These are phyloP conservation scores for Trigoniulus corallinus DNA, from an alignment of 1,140 invertebrate genomes.

Conservation along the genomic window DNA sequence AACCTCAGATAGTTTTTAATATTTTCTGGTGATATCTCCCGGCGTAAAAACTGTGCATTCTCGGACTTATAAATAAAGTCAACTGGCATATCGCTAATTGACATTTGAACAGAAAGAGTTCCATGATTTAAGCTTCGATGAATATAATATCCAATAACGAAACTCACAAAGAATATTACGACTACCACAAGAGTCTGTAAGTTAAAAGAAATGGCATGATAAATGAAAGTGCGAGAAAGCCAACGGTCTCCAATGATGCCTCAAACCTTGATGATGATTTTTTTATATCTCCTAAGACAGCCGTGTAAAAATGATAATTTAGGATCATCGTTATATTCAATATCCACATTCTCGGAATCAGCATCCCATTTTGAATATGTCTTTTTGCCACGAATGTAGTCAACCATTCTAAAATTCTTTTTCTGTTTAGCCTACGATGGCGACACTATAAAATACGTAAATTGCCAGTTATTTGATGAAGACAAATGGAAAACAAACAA, in stretches of 20 bases:
- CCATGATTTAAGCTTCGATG: background rate
- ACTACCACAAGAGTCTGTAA: background rate
- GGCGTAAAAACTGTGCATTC: background rate
- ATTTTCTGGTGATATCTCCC: background rate
- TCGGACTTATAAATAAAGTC: background rate
- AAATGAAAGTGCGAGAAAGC: background rate
- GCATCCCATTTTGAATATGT: slow-evolving; percentile 8
- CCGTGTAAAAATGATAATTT: background rate
- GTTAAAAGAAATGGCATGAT: background rate
- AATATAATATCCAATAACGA: background rate
- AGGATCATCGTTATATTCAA: background rate
- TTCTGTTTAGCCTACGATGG: no score
- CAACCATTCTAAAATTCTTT: background rate
- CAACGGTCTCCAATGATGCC: background rate
- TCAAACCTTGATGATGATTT: slow-evolving; percentile 4
- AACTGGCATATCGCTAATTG: background rate
- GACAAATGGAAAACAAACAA: no score
- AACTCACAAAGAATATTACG: background rate
- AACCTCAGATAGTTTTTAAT: slow-evolving; percentile 1
- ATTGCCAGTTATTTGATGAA: no score
- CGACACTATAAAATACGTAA: no score
- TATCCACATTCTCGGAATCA: slow-evolving; percentile 5
- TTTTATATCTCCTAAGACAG: slow-evolving; percentile 2
- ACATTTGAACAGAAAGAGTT: background rate
- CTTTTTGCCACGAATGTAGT: slow-evolving; percentile 5